Conservation (phyloP, 2,113 vertebrate genomes). For the Lipophrys pholis region DNA sequence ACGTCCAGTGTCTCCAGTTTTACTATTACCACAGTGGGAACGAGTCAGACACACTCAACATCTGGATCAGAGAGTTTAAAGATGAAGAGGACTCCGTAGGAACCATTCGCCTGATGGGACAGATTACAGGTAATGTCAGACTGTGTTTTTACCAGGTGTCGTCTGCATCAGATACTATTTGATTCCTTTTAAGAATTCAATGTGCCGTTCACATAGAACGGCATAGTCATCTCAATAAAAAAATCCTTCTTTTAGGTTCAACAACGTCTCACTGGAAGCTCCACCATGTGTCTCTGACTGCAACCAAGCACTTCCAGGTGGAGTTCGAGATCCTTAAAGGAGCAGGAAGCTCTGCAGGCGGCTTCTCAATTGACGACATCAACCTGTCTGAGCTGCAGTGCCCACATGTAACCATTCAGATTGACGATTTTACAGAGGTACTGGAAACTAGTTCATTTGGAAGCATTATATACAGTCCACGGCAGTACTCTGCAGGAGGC, state of each 20-base stretch:
- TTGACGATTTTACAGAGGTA: constrained; percentile 81
- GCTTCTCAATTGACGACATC: constrained; percentile 90
- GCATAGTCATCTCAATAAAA: too few species aligned
- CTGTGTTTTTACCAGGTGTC: neutral
- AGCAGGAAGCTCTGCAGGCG: constrained; percentile 77
- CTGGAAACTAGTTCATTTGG: constrained; percentile 40
- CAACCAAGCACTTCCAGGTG: constrained; percentile 82
- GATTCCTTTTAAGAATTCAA: neutral
- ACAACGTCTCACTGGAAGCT: constrained; percentile 83
- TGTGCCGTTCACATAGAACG: too few species aligned
- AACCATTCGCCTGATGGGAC: constrained; percentile 61
- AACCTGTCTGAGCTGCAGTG: constrained; percentile 88
- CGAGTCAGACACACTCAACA: constrained; percentile 72
- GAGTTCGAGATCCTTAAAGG: constrained; percentile 84
- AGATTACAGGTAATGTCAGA: constrained; percentile 79
- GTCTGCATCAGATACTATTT: neutral
- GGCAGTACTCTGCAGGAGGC: constrained; percentile 86
- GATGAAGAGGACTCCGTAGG: constrained; percentile 32
- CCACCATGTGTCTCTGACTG: constrained; percentile 76
- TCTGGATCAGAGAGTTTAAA: constrained; percentile 83
- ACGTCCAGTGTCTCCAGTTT: constrained; percentile 89
- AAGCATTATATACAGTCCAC: constrained; percentile 72
- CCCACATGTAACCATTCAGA: constrained; percentile 84
- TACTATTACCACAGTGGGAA: constrained; percentile 86
- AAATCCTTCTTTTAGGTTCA: constrained; percentile 29